Conservation (phyloP, 2,797 vertebrate genomes). For the Bradypodion pumilum region DNA sequence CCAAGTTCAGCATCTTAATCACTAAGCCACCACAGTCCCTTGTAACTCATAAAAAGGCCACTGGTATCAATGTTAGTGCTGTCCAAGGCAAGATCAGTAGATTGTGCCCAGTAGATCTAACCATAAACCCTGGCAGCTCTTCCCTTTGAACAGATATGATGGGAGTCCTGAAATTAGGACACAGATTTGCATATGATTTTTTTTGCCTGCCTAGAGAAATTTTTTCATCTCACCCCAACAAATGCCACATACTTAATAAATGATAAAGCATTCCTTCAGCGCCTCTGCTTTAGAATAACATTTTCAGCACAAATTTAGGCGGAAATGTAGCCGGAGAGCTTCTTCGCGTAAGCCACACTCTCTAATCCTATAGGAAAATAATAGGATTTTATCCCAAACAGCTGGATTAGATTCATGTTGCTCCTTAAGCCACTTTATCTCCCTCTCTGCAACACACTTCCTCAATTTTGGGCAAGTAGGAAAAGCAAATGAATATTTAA, state of each 20-base stretch:
- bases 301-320: constrained; percentile 11
- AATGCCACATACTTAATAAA: neutral
- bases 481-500: neutral
- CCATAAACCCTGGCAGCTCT: neutral
- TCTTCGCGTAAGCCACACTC: neutral
- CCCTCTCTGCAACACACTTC: constrained; percentile 11
- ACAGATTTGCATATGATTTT: neutral
- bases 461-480: neutral
- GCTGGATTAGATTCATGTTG: neutral
- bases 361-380: neutral
- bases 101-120: neutral
- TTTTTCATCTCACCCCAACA: neutral
- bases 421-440: neutral
- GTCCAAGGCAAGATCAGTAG: neutral
- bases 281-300: neutral
- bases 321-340: neutral
- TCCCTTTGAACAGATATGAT: neutral
- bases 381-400: constrained; percentile 9
- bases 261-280: too few relatives aligned
- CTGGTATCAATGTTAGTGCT: too few relatives aligned
- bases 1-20: too few relatives aligned
- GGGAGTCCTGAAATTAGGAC: neutral
- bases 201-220: too few relatives aligned
- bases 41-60: too few relatives aligned
- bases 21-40: too few relatives aligned